Percentiles rank a stretch among this genome's conserved stretches.
phyloP scores from a whole-genome alignment of 1,140 invertebrate genomes.

The Panonychus citri region DNA sequence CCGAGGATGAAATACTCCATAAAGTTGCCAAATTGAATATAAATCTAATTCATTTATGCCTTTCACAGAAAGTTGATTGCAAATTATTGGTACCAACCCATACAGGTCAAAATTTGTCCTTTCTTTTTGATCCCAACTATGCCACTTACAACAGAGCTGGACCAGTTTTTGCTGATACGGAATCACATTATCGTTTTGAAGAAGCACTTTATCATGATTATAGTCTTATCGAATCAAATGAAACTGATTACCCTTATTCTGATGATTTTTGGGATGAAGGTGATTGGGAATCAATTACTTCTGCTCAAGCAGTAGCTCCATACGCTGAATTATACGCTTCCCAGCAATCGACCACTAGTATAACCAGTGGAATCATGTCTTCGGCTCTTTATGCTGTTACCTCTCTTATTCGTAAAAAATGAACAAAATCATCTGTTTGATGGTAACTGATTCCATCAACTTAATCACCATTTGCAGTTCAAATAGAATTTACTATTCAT shows the following conservation, averaged over 20 bases:
- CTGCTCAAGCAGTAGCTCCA: neutral
- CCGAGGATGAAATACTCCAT: conserved; percentile 41
- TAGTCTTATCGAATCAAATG: neutral
- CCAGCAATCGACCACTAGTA: neutral
- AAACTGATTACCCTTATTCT: neutral
- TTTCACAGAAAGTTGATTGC: conserved; percentile 42
- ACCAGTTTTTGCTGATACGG: neutral
- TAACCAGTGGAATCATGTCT: neutral
- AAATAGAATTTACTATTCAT: no score
- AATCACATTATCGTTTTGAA: neutral
- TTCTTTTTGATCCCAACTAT: neutral
- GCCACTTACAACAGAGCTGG: neutral
- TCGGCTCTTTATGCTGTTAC: neutral
- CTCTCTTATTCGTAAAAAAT: neutral
- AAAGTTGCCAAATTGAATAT: conserved; percentile 51
- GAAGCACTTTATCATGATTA: neutral
- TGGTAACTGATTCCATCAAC: no score
- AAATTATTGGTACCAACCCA: neutral
- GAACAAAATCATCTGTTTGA: no score
- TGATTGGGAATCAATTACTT: neutral
- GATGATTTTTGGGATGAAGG: neutral
- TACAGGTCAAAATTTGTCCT: neutral
- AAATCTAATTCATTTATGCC: conserved; percentile 54
- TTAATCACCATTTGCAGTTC: no score
- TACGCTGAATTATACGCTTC: neutral